phyloP scores from a whole-genome alignment of 2,888 invertebrate genomes.

The Dryocosmus kuriphilus region DNA sequence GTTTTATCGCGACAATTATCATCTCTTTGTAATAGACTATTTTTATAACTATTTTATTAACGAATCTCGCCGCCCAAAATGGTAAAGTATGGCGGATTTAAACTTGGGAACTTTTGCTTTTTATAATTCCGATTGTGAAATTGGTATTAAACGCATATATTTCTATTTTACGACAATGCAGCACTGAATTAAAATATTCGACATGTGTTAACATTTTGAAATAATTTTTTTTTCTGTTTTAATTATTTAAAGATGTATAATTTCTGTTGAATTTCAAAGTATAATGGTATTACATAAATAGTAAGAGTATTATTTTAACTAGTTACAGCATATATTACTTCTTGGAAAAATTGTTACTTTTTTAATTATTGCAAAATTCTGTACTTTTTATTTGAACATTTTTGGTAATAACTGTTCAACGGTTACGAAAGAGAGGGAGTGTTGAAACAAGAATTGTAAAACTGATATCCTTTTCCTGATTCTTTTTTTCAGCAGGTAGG shows the following conservation, averaged over 20 bases:
- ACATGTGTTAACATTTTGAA: too few species aligned
- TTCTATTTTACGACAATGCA: not conserved
- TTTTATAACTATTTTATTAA: not conserved
- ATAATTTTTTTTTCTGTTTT: too few species aligned
- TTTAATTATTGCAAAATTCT: too few species aligned
- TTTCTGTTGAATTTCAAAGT: too few species aligned
- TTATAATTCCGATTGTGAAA: not conserved
- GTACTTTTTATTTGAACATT: slow-evolving; percentile 2
- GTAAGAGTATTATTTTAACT: too few species aligned
- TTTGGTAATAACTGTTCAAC: slow-evolving; percentile 35
- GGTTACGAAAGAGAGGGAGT: slow-evolving; percentile 32
- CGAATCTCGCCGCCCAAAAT: not conserved
- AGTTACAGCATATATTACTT: too few species aligned
- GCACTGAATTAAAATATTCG: not conserved
- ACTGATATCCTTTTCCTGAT: slow-evolving; percentile 5
- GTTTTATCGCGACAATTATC: not conserved
- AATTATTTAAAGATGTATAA: too few species aligned
- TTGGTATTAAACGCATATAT: not conserved
- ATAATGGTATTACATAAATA: too few species aligned
- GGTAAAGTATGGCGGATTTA: not conserved
- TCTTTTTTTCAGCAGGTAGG: slow-evolving; percentile 44
- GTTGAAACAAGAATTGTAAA: slow-evolving; percentile 10
- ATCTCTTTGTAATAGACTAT: not conserved
- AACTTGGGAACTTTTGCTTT: not conserved
- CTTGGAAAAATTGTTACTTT: too few species aligned